Conservation (phyloP, 1,140 invertebrate species). For the Trinorchestia longiramus region DNA sequence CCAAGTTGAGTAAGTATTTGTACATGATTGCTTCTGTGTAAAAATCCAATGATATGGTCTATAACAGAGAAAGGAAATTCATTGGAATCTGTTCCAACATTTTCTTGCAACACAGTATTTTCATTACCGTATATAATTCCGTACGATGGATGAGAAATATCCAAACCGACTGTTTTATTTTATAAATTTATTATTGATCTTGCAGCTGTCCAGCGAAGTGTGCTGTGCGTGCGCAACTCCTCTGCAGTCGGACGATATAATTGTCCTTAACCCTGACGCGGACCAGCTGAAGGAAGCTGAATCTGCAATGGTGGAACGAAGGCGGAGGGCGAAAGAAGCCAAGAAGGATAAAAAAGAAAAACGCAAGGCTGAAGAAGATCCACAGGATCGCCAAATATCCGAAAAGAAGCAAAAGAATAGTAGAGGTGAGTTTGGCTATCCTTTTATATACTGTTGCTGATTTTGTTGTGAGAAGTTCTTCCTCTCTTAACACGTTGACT, state of each 20-base stretch:
- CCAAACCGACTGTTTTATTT: background rate
- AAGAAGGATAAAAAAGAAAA: slow-evolving; percentile 78
- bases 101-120: no score
- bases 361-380: slow-evolving; percentile 66
- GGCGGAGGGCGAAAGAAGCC: slow-evolving; percentile 77
- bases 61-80: no score
- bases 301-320: slow-evolving; percentile 77
- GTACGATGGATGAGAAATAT: background rate
- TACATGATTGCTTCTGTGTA: no score
- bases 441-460: no score
- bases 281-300: slow-evolving; percentile 81
- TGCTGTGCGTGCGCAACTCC: slow-evolving; percentile 68
- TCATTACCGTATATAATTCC: no score
- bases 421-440: slow-evolving; percentile 13
- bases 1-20: no score
- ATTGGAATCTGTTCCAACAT: no score
- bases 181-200: background rate
- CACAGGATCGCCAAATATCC: slow-evolving; percentile 58
- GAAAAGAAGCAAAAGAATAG: slow-evolving; percentile 58
- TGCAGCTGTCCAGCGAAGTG: slow-evolving; percentile 64
- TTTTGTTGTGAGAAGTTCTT: no score
- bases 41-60: no score
- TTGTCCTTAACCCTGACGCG: slow-evolving; percentile 85
- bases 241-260: slow-evolving; percentile 79
- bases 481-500: no score